Base-by-base conservation (phyloP, 1,140 invertebrate genomes). In the Zaprionus kolodkinae region DNA sequence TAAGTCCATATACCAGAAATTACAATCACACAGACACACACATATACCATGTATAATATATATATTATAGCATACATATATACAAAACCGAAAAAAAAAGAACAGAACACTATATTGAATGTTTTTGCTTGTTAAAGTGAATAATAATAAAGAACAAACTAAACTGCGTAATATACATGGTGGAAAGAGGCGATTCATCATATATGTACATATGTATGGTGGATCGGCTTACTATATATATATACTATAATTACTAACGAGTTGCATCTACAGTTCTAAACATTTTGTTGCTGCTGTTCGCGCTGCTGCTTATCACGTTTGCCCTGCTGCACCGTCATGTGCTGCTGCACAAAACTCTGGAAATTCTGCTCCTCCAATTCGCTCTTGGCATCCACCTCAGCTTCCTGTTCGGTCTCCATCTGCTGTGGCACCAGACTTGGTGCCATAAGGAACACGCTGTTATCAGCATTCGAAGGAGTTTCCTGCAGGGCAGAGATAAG, bases 101-200 rank as follows among this genome's bases (percentile, higher is more conserved):
- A 48, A 74, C 57, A 78, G 63, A 85, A 89, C 86, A 90, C 82
- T 91, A 91, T 91, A 85, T 88, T 91, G 88, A 91, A 91, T 91
- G 88, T 91, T 91, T 91, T 84, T 91, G 88, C 88, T 91, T 91
- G 87, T 91, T 91, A 88, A 81, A 89, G 85, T 85, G 78, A 89
- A 89, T 89, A 89, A 87, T 84, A 85, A 85, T 68, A 90, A 66
- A 76, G 48, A 78, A 64, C 78, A 90, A 85, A 71, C 43, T 63
- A 62, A 45, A 76, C 27, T 78, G 66, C 59, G 74, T 70, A 45
- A 61, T 57, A 35, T 45, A 63, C 33, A 35, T 35, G 33, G 6
- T 10, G 33, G 4, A 35, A 50, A 17, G 25, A 13, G 1, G 10
- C 13, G 52, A 40, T 17, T 40, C n/a, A 40, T 40, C 38, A 50